Percentiles rank a stretch among this genome's conserved stretches.
Evolutionary conservation across 2,113 vertebrate species (phyloP).

Genomic region (Amia ocellicauda): DNA sequence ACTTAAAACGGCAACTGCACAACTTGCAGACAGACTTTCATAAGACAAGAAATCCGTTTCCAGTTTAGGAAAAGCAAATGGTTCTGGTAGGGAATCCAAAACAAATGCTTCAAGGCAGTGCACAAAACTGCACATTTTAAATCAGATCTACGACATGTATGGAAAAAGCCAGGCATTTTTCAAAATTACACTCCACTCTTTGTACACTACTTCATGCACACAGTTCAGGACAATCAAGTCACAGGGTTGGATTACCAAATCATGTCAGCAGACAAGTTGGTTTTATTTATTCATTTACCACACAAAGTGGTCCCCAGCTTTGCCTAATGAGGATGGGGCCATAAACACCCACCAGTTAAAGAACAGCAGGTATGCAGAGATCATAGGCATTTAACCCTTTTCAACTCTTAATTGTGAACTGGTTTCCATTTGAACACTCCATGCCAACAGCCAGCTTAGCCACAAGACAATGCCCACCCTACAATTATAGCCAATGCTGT

Average conservation of each 20-base stretch:
- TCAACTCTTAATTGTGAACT: background rate
- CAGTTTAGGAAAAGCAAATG: no score
- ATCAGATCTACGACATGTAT: no score
- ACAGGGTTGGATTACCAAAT: constrained; percentile 26
- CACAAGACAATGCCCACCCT: background rate
- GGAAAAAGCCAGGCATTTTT: no score
- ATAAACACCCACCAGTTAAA: background rate
- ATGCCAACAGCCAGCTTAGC: constrained; percentile 14
- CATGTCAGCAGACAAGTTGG: constrained; percentile 8
- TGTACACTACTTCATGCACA: background rate
- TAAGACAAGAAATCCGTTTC: no score
- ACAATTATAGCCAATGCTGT: background rate
- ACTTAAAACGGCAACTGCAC: background rate
- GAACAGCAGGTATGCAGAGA: no score
- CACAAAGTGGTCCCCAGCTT: background rate
- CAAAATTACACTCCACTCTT: no score
- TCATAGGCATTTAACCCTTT: no score
- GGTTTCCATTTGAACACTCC: background rate
- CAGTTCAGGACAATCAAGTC: background rate
- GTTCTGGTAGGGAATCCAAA: no score
- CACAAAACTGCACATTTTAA: no score
- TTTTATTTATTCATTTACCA: background rate
- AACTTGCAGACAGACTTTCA: no score
- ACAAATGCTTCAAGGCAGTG: no score
- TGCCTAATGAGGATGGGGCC: background rate